Evolutionary conservation across 64 coral and sea anemone species (phyloP).

Genomic region (Stichodactyla mertensii): DNA sequence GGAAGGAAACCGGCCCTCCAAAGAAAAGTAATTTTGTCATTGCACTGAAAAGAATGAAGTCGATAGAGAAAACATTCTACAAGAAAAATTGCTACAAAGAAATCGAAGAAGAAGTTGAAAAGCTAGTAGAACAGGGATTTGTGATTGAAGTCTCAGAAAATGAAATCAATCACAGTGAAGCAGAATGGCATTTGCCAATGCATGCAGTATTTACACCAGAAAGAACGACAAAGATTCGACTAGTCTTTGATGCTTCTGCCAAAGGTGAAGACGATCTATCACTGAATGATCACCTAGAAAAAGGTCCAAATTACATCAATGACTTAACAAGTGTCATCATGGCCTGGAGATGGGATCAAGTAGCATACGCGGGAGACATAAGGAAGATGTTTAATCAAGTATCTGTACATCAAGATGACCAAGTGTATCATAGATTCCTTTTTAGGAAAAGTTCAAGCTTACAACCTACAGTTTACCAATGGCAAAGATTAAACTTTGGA

Average conservation of each 20-base stretch:
- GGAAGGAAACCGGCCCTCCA: conserved; percentile 32
- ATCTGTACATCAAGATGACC: too few relatives aligned
- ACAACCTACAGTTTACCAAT: too few relatives aligned
- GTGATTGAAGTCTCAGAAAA: not conserved
- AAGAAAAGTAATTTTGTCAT: conserved; percentile 29
- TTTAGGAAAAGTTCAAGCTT: too few relatives aligned
- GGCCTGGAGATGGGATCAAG: conserved; percentile 18
- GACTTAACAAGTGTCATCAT: not conserved
- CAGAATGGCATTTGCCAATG: conserved; percentile 30
- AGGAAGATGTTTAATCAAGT: conserved; percentile 36
- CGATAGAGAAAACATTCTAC: conserved; percentile 7
- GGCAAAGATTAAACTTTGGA: too few relatives aligned
- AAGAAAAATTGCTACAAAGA: not conserved
- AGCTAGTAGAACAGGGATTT: not conserved
- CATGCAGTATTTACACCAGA: conserved; percentile 39
- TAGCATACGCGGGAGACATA: conserved; percentile 21
- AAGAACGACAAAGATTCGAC: conserved; percentile 25
- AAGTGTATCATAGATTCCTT: too few relatives aligned
- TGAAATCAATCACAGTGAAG: conserved; percentile 16
- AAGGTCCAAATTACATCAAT: conserved; percentile 30
- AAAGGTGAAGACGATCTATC: conserved; percentile 30
- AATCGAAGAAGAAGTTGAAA: not conserved
- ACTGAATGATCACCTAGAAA: conserved; percentile 23
- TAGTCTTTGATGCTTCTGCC: conserved; percentile 30
- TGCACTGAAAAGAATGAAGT: conserved; percentile 20